These are phyloP conservation scores for Calliphora vicina DNA, from an alignment of 1,140 invertebrate species.

Conservation along the genomic window DNA sequence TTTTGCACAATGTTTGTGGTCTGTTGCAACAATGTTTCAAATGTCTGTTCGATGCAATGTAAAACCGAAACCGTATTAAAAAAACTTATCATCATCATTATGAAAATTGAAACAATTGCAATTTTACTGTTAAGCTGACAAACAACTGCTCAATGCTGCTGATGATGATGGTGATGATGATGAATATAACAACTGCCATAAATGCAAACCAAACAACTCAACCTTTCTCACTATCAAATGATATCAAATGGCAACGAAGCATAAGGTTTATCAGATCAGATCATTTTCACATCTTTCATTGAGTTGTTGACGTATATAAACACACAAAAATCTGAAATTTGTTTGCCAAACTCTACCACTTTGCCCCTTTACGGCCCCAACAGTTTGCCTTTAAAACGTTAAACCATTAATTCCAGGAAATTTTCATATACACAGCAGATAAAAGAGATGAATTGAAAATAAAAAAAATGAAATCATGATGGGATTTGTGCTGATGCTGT, in stretches of 20 bases:
- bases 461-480: neutral
- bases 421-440: neutral
- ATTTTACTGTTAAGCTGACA: neutral
- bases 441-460: neutral
- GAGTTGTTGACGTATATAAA: neutral
- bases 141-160: neutral
- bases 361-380: neutral
- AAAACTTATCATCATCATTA: neutral
- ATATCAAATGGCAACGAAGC: neutral
- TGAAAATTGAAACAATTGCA: constrained; percentile 4
- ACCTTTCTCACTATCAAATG: neutral
- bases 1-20: neutral
- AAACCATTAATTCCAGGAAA: neutral
- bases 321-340: neutral
- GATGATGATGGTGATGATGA: too few species aligned
- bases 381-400: neutral
- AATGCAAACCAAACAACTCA: neutral
- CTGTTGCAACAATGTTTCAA: neutral
- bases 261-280: neutral
- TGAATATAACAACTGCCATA: neutral
- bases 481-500: neutral
- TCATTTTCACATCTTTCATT: neutral
- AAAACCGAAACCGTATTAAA: neutral
- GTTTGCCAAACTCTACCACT: neutral
- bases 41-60: too few species aligned